phyloP scores from a whole-genome alignment of 2,888 invertebrate genomes.

The Encarsia formosa region DNA sequence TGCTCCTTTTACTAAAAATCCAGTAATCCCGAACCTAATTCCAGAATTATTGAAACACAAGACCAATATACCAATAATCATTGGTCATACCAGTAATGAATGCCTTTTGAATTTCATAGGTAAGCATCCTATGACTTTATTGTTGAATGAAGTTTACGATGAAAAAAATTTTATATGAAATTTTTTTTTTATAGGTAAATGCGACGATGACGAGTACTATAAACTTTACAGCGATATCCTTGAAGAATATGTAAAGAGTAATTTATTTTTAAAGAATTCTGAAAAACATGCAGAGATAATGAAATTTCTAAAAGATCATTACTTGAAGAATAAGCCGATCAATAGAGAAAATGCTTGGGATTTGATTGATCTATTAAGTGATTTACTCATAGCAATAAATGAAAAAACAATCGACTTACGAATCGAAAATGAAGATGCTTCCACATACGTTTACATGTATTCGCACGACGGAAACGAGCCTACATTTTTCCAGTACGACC shows the following conservation, averaged over 20 bases:
- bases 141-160: too few species aligned
- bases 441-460: slow-evolving; percentile 59
- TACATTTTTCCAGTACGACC: slow-evolving; percentile 8
- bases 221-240: slow-evolving; percentile 39
- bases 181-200: background rate
- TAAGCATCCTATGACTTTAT: too few species aligned
- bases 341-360: slow-evolving; percentile 26
- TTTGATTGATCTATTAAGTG: slow-evolving; percentile 32
- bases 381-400: slow-evolving; percentile 53
- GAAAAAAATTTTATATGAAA: too few species aligned
- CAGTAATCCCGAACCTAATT: background rate
- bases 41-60: background rate
- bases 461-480: slow-evolving; percentile 44
- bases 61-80: slow-evolving; percentile 3
- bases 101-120: background rate
- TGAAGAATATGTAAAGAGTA: slow-evolving; percentile 47
- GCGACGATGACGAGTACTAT: background rate
- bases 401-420: slow-evolving; percentile 37
- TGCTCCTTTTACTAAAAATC: background rate
- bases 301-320: slow-evolving; percentile 50
- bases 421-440: slow-evolving; percentile 31
- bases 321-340: slow-evolving; percentile 51
- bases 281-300: slow-evolving; percentile 38
- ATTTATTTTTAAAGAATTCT: slow-evolving; percentile 40
- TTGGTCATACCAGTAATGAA: slow-evolving; percentile 1